Evolutionary conservation across 2,113 vertebrate genomes (phyloP).

Genomic region (Ailuropoda melanoleuca): DNA sequence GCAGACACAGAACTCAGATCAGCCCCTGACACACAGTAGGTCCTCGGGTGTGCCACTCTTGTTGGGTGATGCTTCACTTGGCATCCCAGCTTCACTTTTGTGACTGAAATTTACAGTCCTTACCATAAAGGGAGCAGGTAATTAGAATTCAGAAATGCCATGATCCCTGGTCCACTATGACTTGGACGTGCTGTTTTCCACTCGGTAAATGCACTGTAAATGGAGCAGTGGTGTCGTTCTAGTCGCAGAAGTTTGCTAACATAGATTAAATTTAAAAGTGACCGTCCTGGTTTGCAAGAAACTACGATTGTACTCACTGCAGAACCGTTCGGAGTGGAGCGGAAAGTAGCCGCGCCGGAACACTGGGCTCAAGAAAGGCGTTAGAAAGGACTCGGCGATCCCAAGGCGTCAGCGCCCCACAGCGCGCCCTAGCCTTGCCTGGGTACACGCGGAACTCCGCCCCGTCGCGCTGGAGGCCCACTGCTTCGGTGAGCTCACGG

Average conservation of each 20-base stretch:
- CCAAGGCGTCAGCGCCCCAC: neutral
- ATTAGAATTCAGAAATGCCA: neutral
- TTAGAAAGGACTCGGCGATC: neutral
- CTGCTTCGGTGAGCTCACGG: neutral
- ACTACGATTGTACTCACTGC: neutral
- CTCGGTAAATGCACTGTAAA: neutral
- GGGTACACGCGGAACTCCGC: neutral
- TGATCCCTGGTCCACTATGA: neutral
- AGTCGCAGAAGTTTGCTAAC: neutral
- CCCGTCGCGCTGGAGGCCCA: neutral
- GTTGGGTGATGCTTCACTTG: neutral
- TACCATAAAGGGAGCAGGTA: neutral
- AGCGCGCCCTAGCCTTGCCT: neutral
- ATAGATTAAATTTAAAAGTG: neutral
- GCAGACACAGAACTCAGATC: neutral
- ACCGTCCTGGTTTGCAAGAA: neutral
- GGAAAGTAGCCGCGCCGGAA: neutral
- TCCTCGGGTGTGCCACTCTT: neutral
- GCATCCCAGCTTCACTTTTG: neutral
- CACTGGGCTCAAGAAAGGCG: neutral
- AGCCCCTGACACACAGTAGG: neutral
- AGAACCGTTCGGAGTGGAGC: neutral
- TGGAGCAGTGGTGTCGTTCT: no score
- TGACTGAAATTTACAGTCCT: neutral
- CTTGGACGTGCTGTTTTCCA: neutral